These are phyloP conservation scores for Oscarella lobularis DNA, from an alignment of 37 sponge, comb jelly and placozoan species.

Conservation along the genomic window DNA sequence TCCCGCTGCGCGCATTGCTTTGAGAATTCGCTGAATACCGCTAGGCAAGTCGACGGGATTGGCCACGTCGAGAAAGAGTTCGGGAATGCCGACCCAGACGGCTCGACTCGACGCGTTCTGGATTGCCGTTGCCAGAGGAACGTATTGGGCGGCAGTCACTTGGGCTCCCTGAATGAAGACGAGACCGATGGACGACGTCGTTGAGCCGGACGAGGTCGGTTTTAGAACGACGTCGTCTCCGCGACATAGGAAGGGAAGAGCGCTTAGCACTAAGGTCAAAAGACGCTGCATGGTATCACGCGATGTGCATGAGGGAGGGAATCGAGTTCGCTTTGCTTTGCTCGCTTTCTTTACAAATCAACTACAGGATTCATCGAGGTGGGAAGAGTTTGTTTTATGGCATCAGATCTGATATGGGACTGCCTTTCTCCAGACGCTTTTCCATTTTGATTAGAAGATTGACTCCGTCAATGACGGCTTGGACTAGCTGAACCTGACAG, in stretches of 20 bases:
- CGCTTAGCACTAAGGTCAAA: no score
- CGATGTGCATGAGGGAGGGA: no score
- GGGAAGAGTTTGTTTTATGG: no score
- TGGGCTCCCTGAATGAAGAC: conserved; percentile 47
- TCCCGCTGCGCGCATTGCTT: conserved; percentile 19
- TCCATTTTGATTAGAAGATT: conserved; percentile 60
- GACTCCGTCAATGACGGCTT: conserved; percentile 78
- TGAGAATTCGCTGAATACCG: conserved; percentile 26
- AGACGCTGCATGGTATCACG: no score
- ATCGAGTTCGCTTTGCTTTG: no score
- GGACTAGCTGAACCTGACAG: conserved; percentile 21
- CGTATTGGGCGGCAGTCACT: conserved; percentile 34
- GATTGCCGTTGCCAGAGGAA: conserved; percentile 30
- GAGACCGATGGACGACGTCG: conserved; percentile 12
- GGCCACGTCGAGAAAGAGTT: conserved; percentile 23
- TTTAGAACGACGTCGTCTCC: no score
- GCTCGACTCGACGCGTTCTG: conserved; percentile 24
- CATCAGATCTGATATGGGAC: neutral
- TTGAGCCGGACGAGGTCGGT: no score
- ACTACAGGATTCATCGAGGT: no score
- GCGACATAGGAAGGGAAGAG: no score
- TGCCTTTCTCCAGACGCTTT: conserved; percentile 21
- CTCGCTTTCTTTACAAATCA: no score
- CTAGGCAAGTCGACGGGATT: conserved; percentile 37
- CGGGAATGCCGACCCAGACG: conserved; percentile 67